Conservation (phyloP, 2,888 invertebrate species). For the Andrena dorsata region DNA sequence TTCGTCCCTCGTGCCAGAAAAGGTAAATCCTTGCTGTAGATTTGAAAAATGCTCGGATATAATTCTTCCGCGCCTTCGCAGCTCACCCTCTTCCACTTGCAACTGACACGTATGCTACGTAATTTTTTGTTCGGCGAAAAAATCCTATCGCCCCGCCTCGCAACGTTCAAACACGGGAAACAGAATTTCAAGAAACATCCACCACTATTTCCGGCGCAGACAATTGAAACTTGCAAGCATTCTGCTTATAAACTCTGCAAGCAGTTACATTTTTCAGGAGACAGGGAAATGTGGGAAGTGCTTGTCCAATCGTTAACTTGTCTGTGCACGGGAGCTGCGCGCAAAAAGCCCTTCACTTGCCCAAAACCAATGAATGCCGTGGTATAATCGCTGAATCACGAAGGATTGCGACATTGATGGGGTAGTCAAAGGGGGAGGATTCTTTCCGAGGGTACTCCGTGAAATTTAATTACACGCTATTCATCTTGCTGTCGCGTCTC, state of each 20-base stretch:
- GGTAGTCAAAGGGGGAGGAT: slow-evolving; percentile 15
- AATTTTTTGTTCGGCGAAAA: background rate
- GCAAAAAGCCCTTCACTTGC: background rate
- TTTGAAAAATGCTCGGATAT: slow-evolving; percentile 77
- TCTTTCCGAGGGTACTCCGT: slow-evolving; percentile 20
- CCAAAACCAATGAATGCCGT: background rate
- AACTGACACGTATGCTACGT: slow-evolving; percentile 23
- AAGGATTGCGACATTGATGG: slow-evolving; percentile 40
- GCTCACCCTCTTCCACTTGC: slow-evolving; percentile 8
- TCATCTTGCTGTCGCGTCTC: slow-evolving; percentile 16
- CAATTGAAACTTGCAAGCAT: background rate
- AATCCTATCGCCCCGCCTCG: slow-evolving; percentile 1
- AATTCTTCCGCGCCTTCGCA: slow-evolving; percentile 62
- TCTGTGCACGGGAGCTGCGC: too few species aligned
- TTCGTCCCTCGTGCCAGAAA: slow-evolving; percentile 54
- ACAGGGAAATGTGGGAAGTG: too few species aligned
- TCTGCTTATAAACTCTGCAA: too few species aligned
- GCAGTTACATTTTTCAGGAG: too few species aligned
- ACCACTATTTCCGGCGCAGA: background rate
- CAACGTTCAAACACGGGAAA: background rate
- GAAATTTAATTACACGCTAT: slow-evolving; percentile 66
- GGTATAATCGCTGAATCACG: slow-evolving; percentile 24
- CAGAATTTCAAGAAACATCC: background rate
- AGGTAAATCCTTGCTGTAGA: slow-evolving; percentile 77
- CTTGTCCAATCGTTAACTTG: too few species aligned